Evolutionary conservation across 2,113 vertebrate genomes (phyloP), one percentile per base, ranked within the genome.

Genomic region (Thalassoma bifasciatum): DNA sequence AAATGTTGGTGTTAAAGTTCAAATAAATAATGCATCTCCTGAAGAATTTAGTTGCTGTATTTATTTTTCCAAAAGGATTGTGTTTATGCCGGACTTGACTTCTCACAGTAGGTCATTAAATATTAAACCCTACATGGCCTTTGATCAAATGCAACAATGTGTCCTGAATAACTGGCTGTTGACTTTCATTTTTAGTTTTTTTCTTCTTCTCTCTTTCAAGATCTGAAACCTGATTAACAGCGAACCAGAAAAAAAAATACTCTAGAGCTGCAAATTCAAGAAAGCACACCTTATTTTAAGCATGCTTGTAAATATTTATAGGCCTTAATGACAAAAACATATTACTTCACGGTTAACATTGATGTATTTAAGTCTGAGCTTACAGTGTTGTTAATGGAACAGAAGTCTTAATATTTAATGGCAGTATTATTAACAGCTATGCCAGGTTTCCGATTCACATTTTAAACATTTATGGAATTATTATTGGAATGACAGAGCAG

Each of bases 391-490:
- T 87, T 81, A 90, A 88, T 89, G 88, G 84, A 82, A 77, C 68
- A 72, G 79, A 70, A 34, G 54, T 68, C 68, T 89, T 68, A 87
- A 91, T 87, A 88, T 89, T 92, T 91, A 83, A 92, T 87, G 38
- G 50, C 59, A 64, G 70, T 22, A 50, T 90, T 91, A 91, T 88
- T 91, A 92, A 88, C 79, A 79, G 73, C 86, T 76, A 47, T 50
- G 82, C 57, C 9, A 36, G 22, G 75, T 81, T 82, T 82, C 62
- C 9, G 54, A 70, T 81, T 84, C 72, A 62, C 82, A 72, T 82
- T 86, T 92, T 89, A 91, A 91, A 92, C 87, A 91, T 92, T 92
- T 84, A 92, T 92, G 38, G 71, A 90, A 87, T 92, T 91, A 89
- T 90, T 92, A 91, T 91, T 90, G 83, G 79, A 83, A 62, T 87